Conservation (phyloP, 1,140 invertebrate genomes). For the Cephus cinctus region DNA sequence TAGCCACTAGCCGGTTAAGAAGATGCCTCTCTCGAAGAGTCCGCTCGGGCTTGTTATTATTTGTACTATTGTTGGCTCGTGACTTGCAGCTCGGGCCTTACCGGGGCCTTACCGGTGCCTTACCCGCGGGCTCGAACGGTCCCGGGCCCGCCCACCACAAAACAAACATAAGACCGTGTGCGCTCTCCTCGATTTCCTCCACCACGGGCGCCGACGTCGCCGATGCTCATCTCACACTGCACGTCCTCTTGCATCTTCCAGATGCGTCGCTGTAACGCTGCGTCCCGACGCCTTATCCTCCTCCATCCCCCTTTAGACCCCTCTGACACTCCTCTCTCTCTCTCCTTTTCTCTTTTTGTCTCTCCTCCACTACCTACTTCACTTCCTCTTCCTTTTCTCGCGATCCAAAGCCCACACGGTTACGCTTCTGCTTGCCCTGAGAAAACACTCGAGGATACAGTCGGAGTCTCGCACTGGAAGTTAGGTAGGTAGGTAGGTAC, state of each 20-base stretch:
- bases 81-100: conserved; percentile 48
- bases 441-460: conserved; percentile 7
- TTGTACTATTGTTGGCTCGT: conserved; percentile 57
- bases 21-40: conserved; percentile 33
- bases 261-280: conserved; percentile 4
- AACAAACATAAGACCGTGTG: conserved; percentile 36
- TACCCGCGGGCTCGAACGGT: conserved; percentile 15
- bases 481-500: no score
- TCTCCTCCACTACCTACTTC: no score
- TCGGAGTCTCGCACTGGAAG: no score
- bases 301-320: neutral
- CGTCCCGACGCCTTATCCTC: conserved; percentile 1
- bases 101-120: conserved; percentile 20
- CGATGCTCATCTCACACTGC: neutral
- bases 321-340: conserved; percentile 13
- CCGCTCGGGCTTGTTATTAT: conserved; percentile 50
- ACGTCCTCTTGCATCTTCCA: no score
- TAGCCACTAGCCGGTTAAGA: conserved; percentile 38
- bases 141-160: conserved; percentile 42
- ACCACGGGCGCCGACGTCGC: neutral
- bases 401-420: no score
- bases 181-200: conserved; percentile 9
- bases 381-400: no score
- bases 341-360: neutral
- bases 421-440: conserved; percentile 3